phyloP scores from a whole-genome alignment of 2,888 invertebrate genomes.

The Polydrusus cervinus region DNA sequence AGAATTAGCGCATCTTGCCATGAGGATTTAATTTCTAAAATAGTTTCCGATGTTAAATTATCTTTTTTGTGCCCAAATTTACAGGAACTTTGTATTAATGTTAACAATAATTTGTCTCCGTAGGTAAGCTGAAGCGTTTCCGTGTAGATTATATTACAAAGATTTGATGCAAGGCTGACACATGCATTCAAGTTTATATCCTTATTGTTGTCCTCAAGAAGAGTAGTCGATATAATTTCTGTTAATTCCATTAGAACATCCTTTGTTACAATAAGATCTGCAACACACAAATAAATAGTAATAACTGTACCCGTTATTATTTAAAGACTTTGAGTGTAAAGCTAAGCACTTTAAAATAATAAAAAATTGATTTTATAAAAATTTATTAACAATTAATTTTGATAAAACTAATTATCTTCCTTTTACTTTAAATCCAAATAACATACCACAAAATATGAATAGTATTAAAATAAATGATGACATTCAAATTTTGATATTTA shows the following conservation, averaged over 20 bases:
- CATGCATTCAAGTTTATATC: constrained; percentile 71
- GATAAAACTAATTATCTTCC: no score
- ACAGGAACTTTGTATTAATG: constrained; percentile 72
- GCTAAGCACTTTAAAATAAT: no score
- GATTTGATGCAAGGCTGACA: constrained; percentile 73
- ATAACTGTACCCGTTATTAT: background rate
- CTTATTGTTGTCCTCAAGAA: constrained; percentile 63
- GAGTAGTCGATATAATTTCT: constrained; percentile 67
- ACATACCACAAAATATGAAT: no score
- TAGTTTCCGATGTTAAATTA: constrained; percentile 71
- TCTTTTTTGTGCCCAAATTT: constrained; percentile 66
- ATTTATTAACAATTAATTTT: no score
- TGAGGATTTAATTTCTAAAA: constrained; percentile 75
- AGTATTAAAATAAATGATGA: no score
- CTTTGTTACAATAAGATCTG: constrained; percentile 70
- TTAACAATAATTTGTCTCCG: constrained; percentile 70
- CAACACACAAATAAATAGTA: constrained; percentile 57
- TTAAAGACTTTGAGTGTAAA: no score
- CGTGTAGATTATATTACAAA: constrained; percentile 73
- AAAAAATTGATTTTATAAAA: no score
- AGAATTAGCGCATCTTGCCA: constrained; percentile 75
- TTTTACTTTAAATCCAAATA: no score
- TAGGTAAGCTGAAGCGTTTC: constrained; percentile 69
- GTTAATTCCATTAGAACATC: constrained; percentile 69
- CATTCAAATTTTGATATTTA: no score